Evolutionary conservation across 2,113 vertebrate genomes (phyloP).

Genomic region (Aspidoscelis tigris): DNA sequence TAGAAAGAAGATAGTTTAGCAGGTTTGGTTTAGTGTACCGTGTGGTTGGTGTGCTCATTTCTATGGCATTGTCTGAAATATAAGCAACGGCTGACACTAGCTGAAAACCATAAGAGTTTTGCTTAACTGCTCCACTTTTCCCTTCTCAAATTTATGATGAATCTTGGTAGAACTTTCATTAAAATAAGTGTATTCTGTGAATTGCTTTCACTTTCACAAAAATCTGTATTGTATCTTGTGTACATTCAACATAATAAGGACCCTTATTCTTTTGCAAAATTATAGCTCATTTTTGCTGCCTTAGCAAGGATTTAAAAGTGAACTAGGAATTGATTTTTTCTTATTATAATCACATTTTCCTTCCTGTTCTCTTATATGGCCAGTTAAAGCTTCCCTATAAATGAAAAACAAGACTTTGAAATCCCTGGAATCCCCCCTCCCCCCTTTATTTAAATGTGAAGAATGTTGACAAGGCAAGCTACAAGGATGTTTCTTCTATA

Average conservation of each 20-base stretch:
- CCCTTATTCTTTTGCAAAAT: not conserved
- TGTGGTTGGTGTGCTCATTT: not conserved
- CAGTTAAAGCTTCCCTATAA: not conserved
- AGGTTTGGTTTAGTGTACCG: not conserved
- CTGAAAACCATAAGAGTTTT: not conserved
- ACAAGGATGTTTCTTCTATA: not conserved
- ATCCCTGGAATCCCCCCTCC: too few species aligned
- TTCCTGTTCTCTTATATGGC: not conserved
- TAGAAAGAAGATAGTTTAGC: accelerated
- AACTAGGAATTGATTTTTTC: constrained; percentile 12
- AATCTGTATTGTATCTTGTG: not conserved
- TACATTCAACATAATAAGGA: not conserved
- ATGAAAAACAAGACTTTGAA: constrained; percentile 18
- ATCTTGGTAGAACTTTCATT: not conserved
- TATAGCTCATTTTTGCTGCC: not conserved
- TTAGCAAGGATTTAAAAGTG: constrained; percentile 1
- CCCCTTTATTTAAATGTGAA: not conserved
- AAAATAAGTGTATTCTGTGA: not conserved
- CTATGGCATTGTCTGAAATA: not conserved
- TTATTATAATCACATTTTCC: constrained; percentile 28
- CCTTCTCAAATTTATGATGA: not conserved
- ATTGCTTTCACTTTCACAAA: not conserved
- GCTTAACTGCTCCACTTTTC: not conserved
- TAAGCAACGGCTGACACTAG: not conserved
- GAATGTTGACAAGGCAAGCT: not conserved